A percentile compares a stretch with the other conserved stretches of the same genome.
phyloP scores from a whole-genome alignment of 2,113 vertebrate species.

The Catharus bicknelli region DNA sequence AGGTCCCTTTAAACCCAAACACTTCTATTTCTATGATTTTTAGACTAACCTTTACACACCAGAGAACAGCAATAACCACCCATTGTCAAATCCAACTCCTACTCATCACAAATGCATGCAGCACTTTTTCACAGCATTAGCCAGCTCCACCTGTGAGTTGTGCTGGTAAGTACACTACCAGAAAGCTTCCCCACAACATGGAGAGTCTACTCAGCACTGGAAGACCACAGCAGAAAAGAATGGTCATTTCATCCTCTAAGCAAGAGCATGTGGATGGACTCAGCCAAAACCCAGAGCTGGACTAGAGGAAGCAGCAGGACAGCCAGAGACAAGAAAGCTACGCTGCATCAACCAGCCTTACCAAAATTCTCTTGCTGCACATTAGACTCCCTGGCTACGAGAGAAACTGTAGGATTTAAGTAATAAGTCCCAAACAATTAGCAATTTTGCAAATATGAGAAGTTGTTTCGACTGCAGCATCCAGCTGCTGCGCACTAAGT shows the following conservation, averaged over 20 bases:
- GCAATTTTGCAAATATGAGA: neutral
- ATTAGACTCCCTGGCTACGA: neutral
- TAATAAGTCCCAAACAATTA: neutral
- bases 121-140: neutral
- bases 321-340: neutral
- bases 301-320: neutral
- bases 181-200: neutral
- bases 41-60: neutral
- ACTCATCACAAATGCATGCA: neutral
- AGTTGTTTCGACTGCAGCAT: neutral
- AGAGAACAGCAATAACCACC: neutral
- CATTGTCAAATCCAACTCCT: neutral
- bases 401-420: neutral
- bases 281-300: fast-evolving
- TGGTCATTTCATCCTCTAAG: neutral
- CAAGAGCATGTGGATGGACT: neutral
- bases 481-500: neutral
- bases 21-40: neutral
- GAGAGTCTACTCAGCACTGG: neutral
- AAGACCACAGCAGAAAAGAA: neutral
- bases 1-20: neutral
- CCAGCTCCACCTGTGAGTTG: neutral
- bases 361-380: neutral
- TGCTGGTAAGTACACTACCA: neutral
- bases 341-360: neutral